Base-by-base conservation (phyloP, 2,113 vertebrate genomes). In the Struthio camelus region DNA sequence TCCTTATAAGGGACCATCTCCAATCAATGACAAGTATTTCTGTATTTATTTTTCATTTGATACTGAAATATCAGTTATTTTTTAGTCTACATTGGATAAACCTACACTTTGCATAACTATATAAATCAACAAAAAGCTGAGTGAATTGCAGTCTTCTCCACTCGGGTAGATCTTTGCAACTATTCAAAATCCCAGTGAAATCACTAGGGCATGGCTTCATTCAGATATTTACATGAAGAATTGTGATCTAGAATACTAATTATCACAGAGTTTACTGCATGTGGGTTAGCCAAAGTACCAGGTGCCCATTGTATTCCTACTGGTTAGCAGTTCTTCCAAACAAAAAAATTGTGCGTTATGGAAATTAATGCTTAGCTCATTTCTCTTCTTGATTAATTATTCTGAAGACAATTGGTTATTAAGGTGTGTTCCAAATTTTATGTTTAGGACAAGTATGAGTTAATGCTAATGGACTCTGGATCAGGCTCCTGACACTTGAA, bases 41-140 rank as follows among this genome's bases (percentile, higher is more conserved):
- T n/a, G 64, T 59, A 59, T 16, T 73, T 88, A 25, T 53, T n/a
- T n/a, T 46, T 8, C 24, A 75, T 17, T n/a, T n/a, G n/a, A 56
- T 56, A 19, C 14, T 61, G 54, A 86, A 80, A 80, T 34, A 32
- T 2, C 6, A 15, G 27, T 42, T 38, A n/a, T 22, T 75, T 90
- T 86, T 92, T 14, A 62, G 11, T 66, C 25, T 8, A 10, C 4
- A 18, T 76, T 62, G 56, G 3, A 71, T 53, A 62, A 28, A 27
- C 1, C 1, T 51, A 34, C 0, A 1, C 10, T 54, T 7, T 66
- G 28, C 7, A 23, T 62, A 71, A 44, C 32, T 70, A 18, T n/a
- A 53, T 40, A 76, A 80, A 85, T 24, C 28, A 65, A 53, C 15
- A 48, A 44, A 14, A 88, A 92, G 27, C 8, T 7, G n/a, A 65